Evolutionary conservation across 2,888 invertebrate species (phyloP).

Genomic region (Pachymerium ferrugineum): DNA sequence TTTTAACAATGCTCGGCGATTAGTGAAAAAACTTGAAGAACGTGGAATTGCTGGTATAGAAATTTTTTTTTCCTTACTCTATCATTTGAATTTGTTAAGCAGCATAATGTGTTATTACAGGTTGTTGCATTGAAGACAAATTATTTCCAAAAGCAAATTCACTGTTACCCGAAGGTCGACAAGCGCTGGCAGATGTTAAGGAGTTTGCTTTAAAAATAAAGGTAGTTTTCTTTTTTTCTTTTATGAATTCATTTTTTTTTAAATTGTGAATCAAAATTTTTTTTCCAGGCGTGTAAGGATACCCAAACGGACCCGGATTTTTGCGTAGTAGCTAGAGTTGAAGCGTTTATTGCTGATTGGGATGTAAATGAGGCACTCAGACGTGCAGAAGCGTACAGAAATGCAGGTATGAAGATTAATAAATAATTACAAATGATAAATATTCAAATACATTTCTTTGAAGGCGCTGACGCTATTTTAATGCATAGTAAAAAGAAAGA

Average conservation of each 20-base stretch:
- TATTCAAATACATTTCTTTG: neutral
- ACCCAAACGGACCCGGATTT: conserved; percentile 50
- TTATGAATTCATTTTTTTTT: neutral
- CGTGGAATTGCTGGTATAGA: conserved; percentile 48
- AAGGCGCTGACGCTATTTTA: conserved; percentile 49
- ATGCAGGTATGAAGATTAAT: conserved; percentile 41
- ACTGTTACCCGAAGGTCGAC: conserved; percentile 46
- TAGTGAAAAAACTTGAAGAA: conserved; percentile 49
- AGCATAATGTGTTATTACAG: too few relatives aligned
- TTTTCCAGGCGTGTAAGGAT: conserved; percentile 49
- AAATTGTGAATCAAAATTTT: neutral
- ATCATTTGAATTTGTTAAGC: too few relatives aligned
- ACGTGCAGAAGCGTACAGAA: conserved; percentile 43
- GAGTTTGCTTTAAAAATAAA: conserved; percentile 51
- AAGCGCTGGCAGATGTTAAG: conserved; percentile 48
- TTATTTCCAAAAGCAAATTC: conserved; percentile 51
- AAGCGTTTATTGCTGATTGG: conserved; percentile 46
- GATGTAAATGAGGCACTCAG: conserved; percentile 43
- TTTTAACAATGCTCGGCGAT: conserved; percentile 50
- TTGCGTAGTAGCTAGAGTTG: conserved; percentile 50
- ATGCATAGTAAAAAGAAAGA: conserved; percentile 50
- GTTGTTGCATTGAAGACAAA: conserved; percentile 51
- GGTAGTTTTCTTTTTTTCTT: conserved; percentile 40
- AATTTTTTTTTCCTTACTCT: neutral
- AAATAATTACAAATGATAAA: neutral